Base-by-base conservation (phyloP, 2,888 invertebrate genomes). In the Subacronicta megacephala region DNA sequence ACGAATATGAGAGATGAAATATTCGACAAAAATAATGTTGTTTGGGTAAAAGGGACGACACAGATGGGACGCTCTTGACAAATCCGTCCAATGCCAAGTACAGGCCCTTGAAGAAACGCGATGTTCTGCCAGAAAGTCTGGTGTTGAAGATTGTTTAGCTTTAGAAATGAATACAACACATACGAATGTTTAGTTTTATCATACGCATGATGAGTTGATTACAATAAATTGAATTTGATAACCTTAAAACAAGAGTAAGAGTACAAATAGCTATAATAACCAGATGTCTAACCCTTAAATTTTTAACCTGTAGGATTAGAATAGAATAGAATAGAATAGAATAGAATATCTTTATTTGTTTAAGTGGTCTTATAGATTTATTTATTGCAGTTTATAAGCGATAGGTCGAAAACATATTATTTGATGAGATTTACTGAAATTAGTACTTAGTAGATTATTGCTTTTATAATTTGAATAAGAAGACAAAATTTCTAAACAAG, bases 41-140 rank as follows among this genome's bases (percentile, higher is more conserved):
- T n/a, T n/a, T n/a, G 18, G 15, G n/a, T 35, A 10, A 46, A 41
- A 18, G 20, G 17, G 38, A 50, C 31, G 35, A 0, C 37, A 54
- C 72, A 62, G 62, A 26, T 52, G 60, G 46, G 23, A 42, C 16
- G 52, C 57, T 60, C 61, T 69, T 59, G 68, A 70, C 66, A 40
- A 47, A 58, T 51, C 43, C 20, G 51, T 61, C 43, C 57, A 75
- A 67, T 77, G 78, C 75, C 80, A 80, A 81, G 70, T 62, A 49
- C 69, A 53, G 56, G 59, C 64, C 64, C 62, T 74, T 70, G 62
- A 45, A 41, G 40, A 58, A 55, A 38, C 41, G 29, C 13, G 40
- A 13, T 35, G 17, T 45, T 13, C 44, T 74, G 75, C 60, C 71
- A 71, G 50, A 23, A 31, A n/a, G 40, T 44, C 50, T 59, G 44